A percentile compares a stretch with the other conserved stretches of the same genome.
These are phyloP conservation scores for Theropithecus gelada DNA, from an alignment of 2,113 vertebrate genomes.

Conservation along the genomic window DNA sequence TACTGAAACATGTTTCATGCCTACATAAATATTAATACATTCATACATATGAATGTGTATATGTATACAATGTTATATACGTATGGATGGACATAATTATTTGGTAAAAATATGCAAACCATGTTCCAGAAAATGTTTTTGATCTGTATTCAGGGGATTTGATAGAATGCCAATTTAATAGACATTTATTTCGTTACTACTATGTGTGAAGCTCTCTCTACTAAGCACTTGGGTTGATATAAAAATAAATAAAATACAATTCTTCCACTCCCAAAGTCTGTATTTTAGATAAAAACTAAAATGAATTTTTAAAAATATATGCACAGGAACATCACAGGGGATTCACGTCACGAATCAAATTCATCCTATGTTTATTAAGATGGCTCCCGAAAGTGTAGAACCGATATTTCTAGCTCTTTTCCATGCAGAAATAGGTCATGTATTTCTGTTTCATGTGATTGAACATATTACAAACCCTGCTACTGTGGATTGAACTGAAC, in stretches of 20 bases:
- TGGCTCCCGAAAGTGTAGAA: not conserved
- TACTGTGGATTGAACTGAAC: not conserved
- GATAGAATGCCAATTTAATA: not conserved
- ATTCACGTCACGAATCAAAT: not conserved
- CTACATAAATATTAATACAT: not conserved
- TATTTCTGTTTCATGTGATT: not conserved
- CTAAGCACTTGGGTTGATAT: not conserved
- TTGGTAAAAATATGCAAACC: not conserved
- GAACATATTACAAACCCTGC: not conserved
- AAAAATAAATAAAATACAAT: constrained; percentile 8
- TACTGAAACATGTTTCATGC: not conserved
- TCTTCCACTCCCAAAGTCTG: not conserved
- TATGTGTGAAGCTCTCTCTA: not conserved
- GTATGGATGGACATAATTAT: not conserved
- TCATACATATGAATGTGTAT: not conserved
- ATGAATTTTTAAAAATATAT: not conserved
- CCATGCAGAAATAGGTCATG: not conserved
- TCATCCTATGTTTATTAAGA: not conserved
- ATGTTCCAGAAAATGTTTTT: not conserved
- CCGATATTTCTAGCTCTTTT: not conserved
- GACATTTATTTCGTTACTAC: not conserved
- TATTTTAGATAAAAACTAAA: not conserved
- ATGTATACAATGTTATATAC: not conserved
- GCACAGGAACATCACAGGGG: not conserved
- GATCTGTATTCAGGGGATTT: not conserved